Percentiles rank a stretch among this genome's conserved stretches.
Conservation (phyloP, 2,113 vertebrate genomes). For the Microcebus griseorufus region DNA sequence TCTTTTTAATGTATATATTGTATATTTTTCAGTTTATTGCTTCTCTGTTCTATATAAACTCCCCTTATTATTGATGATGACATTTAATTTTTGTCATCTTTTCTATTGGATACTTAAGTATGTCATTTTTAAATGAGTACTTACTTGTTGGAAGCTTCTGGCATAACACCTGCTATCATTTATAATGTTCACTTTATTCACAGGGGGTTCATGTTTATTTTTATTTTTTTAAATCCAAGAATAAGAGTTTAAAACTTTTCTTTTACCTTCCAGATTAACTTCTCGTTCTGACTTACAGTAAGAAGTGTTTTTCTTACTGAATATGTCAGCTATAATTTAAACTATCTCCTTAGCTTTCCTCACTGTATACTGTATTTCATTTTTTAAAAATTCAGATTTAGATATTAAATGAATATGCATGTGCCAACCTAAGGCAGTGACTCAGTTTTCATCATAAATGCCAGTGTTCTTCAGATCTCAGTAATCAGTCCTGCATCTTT, state of each 20-base stretch:
- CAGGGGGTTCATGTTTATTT: not conserved
- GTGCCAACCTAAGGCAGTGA: not conserved
- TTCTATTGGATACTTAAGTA: not conserved
- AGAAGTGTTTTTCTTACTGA: not conserved
- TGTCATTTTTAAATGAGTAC: not conserved
- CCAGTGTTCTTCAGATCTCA: not conserved
- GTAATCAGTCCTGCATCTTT: not conserved
- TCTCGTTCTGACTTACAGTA: not conserved
- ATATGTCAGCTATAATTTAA: not conserved
- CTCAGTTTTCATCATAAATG: not conserved
- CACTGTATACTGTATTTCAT: not conserved
- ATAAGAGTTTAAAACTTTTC: not conserved
- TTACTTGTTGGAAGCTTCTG: not conserved
- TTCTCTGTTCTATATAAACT: not conserved
- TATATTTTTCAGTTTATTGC: not conserved
- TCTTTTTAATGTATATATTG: not conserved
- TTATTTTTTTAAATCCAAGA: not conserved
- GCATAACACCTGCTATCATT: not conserved
- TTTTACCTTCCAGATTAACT: not conserved
- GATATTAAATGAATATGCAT: not conserved
- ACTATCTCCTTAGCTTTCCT: not conserved
- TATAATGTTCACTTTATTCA: not conserved
- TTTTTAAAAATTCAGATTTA: not conserved
- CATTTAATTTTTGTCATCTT: not conserved
- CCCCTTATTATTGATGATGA: not conserved